Evolutionary conservation across 2,797 vertebrate genomes (phyloP).

Genomic region (Gambusia yucatana): DNA sequence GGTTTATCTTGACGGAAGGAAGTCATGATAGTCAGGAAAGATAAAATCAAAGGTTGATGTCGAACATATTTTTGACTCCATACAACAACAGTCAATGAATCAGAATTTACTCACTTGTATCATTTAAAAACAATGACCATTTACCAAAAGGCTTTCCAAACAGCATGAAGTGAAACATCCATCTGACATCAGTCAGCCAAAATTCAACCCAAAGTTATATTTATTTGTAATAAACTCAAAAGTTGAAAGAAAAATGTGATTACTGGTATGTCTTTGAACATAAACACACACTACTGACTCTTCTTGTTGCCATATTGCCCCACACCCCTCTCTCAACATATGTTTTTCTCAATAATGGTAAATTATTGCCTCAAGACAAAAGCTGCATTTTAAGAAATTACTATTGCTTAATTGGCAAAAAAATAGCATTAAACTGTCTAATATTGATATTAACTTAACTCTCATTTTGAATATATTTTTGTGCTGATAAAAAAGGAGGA

Average conservation of each 20-base stretch:
- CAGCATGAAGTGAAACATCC: background rate
- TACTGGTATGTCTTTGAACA: background rate
- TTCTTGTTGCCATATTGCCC: background rate
- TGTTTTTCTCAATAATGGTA: background rate
- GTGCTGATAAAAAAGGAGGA: background rate
- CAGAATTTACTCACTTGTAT: background rate
- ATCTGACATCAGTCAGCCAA: background rate
- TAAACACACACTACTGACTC: background rate
- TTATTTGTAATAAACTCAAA: background rate
- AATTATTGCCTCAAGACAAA: background rate
- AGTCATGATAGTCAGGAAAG: conserved; percentile 25
- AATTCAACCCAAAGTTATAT: background rate
- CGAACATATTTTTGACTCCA: background rate
- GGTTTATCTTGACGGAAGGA: conserved; percentile 39
- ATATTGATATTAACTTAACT: background rate
- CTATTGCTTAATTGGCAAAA: background rate
- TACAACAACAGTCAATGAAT: background rate
- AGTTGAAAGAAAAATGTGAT: background rate
- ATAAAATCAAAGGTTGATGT: background rate
- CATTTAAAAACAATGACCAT: background rate
- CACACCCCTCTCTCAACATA: background rate
- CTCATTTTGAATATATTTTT: background rate
- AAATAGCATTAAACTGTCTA: background rate
- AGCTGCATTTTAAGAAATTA: background rate
- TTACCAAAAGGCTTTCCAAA: background rate